These are phyloP conservation scores for Sphaerophoria rueppellii DNA, from an alignment of 2,888 invertebrate genomes.

Conservation along the genomic window DNA sequence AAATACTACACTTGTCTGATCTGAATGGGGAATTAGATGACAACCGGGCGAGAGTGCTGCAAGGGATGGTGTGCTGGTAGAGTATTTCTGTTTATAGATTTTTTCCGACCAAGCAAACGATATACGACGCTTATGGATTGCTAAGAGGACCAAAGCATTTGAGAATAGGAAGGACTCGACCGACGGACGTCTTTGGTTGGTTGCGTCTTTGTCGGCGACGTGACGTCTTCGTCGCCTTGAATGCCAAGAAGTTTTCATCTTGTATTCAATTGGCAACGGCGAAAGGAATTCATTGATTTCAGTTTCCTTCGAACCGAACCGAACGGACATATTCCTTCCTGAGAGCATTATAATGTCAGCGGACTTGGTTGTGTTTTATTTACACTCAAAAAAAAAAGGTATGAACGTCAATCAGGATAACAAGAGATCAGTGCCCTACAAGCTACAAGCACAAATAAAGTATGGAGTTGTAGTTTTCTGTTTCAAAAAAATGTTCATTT, in stretches of 20 bases:
- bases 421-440: no score
- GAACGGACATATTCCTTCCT: slow-evolving; percentile 5
- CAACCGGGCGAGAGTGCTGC: neutral
- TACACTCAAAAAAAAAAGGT: slow-evolving; percentile 12
- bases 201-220: neutral
- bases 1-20: slow-evolving; percentile 70
- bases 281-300: slow-evolving; percentile 73
- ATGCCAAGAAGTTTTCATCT: slow-evolving; percentile 67
- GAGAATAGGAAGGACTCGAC: no score
- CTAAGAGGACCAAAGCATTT: neutral
- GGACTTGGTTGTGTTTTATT: slow-evolving; percentile 43
- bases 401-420: no score
- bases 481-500: no score
- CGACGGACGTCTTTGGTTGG: no score
- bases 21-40: slow-evolving; percentile 68
- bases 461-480: no score
- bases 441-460: no score
- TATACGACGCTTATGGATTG: slow-evolving; percentile 36
- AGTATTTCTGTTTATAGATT: neutral
- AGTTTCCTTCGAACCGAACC: slow-evolving; percentile 50
- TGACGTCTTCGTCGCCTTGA: slow-evolving; percentile 20
- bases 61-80: neutral
- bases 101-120: neutral
- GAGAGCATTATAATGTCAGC: slow-evolving; percentile 65
- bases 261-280: slow-evolving; percentile 67